Percentiles rank a stretch among this genome's conserved stretches.
Conservation (phyloP, 2,113 vertebrate species). For the Actenoides lindsayi region DNA sequence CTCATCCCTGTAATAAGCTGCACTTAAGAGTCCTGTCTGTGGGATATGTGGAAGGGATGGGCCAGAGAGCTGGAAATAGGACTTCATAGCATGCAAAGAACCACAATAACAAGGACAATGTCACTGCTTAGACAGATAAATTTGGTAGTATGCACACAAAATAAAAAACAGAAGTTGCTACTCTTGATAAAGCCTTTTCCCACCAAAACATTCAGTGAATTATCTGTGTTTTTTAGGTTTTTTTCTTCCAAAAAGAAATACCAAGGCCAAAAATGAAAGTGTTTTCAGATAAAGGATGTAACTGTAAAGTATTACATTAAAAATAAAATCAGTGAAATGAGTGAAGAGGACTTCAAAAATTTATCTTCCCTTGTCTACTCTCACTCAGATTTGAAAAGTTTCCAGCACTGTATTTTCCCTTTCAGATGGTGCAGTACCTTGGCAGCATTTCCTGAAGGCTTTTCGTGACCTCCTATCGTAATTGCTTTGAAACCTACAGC, state of each 20-base stretch:
- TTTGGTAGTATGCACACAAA: neutral
- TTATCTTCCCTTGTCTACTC: slow-evolving; percentile 11
- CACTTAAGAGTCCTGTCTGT: slow-evolving; percentile 1
- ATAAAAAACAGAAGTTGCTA: neutral
- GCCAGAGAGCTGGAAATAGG: slow-evolving; percentile 55
- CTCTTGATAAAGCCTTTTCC: slow-evolving; percentile 9
- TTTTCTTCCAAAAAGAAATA: neutral
- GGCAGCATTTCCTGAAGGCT: slow-evolving; percentile 58
- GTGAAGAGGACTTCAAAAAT: neutral
- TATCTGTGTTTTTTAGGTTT: neutral
- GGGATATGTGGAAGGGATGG: slow-evolving; percentile 38
- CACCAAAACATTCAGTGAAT: neutral
- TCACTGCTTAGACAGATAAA: neutral
- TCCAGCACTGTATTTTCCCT: slow-evolving; percentile 35
- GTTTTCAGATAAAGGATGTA: neutral
- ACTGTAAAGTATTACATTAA: neutral
- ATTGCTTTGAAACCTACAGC: slow-evolving; percentile 50
- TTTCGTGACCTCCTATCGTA: slow-evolving; percentile 25
- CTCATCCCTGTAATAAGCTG: slow-evolving; percentile 4
- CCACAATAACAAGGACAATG: neutral
- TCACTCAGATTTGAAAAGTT: slow-evolving; percentile 26
- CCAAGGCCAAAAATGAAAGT: neutral
- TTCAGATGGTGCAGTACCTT: slow-evolving; percentile 45
- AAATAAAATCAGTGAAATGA: neutral
- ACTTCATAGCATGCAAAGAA: neutral